Percentiles rank a stretch among this genome's conserved stretches.
Conservation (phyloP, 1,140 invertebrate species). For the Drosophila yakuba region DNA sequence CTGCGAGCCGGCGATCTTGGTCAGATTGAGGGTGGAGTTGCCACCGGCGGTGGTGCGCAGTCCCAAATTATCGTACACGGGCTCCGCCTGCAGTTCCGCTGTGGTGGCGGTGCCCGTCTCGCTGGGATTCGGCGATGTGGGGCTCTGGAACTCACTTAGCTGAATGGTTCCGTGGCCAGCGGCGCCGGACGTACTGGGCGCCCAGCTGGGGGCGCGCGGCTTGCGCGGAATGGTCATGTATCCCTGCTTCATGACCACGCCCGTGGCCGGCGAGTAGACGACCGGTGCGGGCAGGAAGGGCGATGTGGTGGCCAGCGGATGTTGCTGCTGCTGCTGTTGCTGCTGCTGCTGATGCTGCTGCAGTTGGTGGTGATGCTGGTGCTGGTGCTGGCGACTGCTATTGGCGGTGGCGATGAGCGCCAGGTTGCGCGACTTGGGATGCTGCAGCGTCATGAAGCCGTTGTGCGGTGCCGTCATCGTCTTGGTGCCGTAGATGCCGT, state of each 20-base stretch:
- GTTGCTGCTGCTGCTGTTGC: slow-evolving; percentile 52
- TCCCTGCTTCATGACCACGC: slow-evolving; percentile 88
- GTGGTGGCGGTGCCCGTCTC: slow-evolving; percentile 86
- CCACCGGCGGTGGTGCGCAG: slow-evolving; percentile 93
- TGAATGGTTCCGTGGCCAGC: slow-evolving; percentile 78
- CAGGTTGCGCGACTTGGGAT: slow-evolving; percentile 80
- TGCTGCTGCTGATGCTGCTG: slow-evolving; percentile 83
- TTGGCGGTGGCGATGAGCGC: slow-evolving; percentile 84
- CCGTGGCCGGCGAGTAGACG: slow-evolving; percentile 85
- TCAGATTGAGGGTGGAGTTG: slow-evolving; percentile 91
- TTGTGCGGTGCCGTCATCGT: slow-evolving; percentile 71
- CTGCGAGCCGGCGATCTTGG: slow-evolving; percentile 86
- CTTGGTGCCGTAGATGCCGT: slow-evolving; percentile 81
- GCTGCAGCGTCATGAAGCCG: slow-evolving; percentile 83
- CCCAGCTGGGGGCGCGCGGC: slow-evolving; percentile 93
- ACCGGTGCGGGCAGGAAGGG: slow-evolving; percentile 87
- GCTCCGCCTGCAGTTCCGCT: slow-evolving; percentile 87
- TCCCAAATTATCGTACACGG: slow-evolving; percentile 93
- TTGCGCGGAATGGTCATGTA: slow-evolving; percentile 94
- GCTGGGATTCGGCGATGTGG: slow-evolving; percentile 85
- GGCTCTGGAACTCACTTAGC: slow-evolving; percentile 79
- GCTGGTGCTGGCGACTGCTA: slow-evolving; percentile 83
- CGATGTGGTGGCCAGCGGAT: slow-evolving; percentile 86
- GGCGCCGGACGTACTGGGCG: slow-evolving; percentile 86
- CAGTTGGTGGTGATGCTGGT: slow-evolving; percentile 50